phyloP scores from a whole-genome alignment of 2,797 vertebrate genomes.

The Craterocephalus amniculus region DNA sequence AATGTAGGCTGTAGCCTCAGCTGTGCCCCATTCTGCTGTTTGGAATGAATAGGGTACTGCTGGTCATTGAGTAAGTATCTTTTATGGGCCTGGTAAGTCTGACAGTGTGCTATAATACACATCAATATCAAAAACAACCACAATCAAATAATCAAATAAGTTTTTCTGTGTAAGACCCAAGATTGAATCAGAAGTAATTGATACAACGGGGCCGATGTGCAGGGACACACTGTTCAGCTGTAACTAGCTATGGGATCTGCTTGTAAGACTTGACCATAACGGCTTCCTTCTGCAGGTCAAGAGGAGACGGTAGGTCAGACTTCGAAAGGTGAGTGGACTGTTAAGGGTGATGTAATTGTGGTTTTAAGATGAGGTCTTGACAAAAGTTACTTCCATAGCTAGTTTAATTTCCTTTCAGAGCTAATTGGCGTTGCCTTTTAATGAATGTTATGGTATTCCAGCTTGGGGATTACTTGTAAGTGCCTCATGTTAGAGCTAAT shows the following conservation, averaged over 20 bases:
- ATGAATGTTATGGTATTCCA: slow-evolving; percentile 28
- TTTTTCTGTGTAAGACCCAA: slow-evolving; percentile 93
- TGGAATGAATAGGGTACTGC: slow-evolving; percentile 95
- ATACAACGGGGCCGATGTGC: slow-evolving; percentile 77
- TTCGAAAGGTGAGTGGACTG: slow-evolving; percentile 75
- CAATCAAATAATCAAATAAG: slow-evolving; percentile 76
- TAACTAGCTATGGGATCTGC: slow-evolving; percentile 87
- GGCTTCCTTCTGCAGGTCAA: slow-evolving; percentile 81
- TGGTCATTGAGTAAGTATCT: slow-evolving; percentile 93
- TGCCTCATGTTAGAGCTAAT: slow-evolving; percentile 20
- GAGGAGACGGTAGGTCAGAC: slow-evolving; percentile 78
- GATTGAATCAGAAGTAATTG: slow-evolving; percentile 64
- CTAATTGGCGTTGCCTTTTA: slow-evolving; percentile 51
- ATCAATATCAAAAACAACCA: slow-evolving; percentile 79
- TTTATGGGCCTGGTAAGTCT: slow-evolving; percentile 94
- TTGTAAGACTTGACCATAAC: slow-evolving; percentile 74
- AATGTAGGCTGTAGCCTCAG: slow-evolving; percentile 93
- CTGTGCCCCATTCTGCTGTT: slow-evolving; percentile 93
- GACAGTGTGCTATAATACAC: slow-evolving; percentile 87
- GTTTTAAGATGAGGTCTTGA: slow-evolving; percentile 78
- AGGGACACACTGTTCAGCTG: slow-evolving; percentile 80
- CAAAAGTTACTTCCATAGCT: slow-evolving; percentile 87
- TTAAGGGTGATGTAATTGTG: slow-evolving; percentile 42
- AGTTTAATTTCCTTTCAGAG: slow-evolving; percentile 69
- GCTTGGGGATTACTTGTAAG: slow-evolving; percentile 6